Evolutionary conservation across 2,113 vertebrate genomes (phyloP).

Genomic region (Serilophus lunatus): DNA sequence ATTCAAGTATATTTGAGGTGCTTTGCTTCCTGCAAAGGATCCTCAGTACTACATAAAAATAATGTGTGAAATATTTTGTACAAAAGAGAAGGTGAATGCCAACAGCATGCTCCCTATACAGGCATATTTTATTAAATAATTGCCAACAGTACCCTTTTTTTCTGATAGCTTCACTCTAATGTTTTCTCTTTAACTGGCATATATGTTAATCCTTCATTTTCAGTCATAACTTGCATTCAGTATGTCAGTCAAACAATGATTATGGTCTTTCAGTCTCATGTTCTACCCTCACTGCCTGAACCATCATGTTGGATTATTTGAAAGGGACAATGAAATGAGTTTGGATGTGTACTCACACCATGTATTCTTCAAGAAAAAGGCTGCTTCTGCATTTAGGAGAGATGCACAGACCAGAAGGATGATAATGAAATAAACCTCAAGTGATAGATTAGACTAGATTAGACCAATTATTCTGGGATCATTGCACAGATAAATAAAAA

Average conservation of each 20-base stretch:
- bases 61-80: neutral
- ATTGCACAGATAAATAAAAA: neutral
- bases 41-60: neutral
- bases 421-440: neutral
- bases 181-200: neutral
- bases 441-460: neutral
- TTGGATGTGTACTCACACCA: neutral
- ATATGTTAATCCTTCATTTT: neutral
- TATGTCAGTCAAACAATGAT: neutral
- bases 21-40: neutral
- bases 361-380: conserved; percentile 22
- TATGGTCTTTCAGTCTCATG: neutral
- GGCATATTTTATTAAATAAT: neutral
- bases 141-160: neutral
- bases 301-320: neutral
- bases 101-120: neutral
- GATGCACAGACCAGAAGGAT: neutral
- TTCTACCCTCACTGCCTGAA: neutral
- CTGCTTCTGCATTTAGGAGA: neutral
- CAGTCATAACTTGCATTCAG: neutral
- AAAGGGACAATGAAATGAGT: neutral
- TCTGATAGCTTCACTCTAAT: neutral
- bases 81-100: neutral
- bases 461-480: neutral
- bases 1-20: neutral